A percentile compares a stretch with the other conserved stretches of the same genome.
Conservation (phyloP, 2,113 vertebrate species). For the Zosterops lateralis region DNA sequence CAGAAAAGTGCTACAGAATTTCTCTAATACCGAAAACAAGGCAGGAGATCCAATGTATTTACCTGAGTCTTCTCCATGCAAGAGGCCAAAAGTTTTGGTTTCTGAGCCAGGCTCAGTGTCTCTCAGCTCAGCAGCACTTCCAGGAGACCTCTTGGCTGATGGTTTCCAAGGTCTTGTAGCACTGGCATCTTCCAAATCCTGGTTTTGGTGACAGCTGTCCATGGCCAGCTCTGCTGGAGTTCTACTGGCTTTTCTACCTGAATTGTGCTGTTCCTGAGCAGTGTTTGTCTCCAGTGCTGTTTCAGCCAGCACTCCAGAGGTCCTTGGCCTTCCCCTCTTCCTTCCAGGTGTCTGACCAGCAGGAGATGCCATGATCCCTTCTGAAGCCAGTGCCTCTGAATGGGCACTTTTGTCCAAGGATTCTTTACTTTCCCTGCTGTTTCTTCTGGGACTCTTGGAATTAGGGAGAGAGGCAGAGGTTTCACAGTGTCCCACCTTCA, state of each 20-base stretch:
- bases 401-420: not conserved
- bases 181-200: not conserved
- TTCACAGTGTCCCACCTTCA: not conserved
- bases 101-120: not conserved
- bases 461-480: not conserved
- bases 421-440: not conserved
- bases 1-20: not conserved
- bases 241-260: not conserved
- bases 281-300: not conserved
- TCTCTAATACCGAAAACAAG: not conserved
- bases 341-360: not conserved
- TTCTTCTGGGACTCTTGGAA: conserved; percentile 16
- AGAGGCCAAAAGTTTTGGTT: not conserved
- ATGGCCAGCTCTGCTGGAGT: not conserved
- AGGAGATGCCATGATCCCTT: not conserved
- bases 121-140: not conserved
- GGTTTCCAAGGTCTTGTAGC: not conserved
- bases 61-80: conserved; percentile 3
- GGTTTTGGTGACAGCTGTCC: not conserved
- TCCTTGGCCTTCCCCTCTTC: not conserved
- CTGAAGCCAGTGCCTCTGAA: not conserved
- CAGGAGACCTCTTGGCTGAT: conserved; percentile 47
- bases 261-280: accelerated
- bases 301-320: not conserved
- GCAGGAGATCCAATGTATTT: not conserved